Conservation (phyloP, 2,113 vertebrate genomes). For the Neogale vison region DNA sequence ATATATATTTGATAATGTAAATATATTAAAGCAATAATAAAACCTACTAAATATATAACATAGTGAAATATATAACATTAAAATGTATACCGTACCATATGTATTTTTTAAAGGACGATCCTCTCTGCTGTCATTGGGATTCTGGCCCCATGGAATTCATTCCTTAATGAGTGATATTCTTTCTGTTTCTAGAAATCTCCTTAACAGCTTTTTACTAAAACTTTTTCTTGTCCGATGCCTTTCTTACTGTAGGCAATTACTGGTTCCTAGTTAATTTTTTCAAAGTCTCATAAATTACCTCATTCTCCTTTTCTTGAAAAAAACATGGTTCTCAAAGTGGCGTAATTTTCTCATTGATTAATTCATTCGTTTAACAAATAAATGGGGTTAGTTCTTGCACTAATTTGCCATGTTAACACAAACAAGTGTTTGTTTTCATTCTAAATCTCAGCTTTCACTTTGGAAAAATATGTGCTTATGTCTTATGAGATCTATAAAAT, state of each 20-base stretch:
- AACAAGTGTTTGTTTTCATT: not conserved
- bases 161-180: not conserved
- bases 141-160: not conserved
- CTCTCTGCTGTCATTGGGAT: not conserved
- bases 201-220: not conserved
- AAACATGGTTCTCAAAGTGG: not conserved
- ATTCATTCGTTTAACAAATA: not conserved
- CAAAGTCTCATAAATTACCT: not conserved
- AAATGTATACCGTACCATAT: not conserved
- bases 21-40: not conserved
- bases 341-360: not conserved
- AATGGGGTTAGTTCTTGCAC: not conserved
- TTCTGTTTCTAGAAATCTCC: not conserved
- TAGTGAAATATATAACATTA: not conserved
- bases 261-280: not conserved
- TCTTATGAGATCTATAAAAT: not conserved
- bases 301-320: not conserved
- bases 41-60: not conserved
- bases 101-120: not conserved
- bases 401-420: not conserved
- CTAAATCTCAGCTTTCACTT: constrained; percentile 22
- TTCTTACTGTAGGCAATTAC: not conserved
- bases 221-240: not conserved
- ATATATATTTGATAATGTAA: not conserved
- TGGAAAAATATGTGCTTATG: not conserved